phyloP scores from a whole-genome alignment of 2,113 vertebrate genomes.

The Athene noctua region DNA sequence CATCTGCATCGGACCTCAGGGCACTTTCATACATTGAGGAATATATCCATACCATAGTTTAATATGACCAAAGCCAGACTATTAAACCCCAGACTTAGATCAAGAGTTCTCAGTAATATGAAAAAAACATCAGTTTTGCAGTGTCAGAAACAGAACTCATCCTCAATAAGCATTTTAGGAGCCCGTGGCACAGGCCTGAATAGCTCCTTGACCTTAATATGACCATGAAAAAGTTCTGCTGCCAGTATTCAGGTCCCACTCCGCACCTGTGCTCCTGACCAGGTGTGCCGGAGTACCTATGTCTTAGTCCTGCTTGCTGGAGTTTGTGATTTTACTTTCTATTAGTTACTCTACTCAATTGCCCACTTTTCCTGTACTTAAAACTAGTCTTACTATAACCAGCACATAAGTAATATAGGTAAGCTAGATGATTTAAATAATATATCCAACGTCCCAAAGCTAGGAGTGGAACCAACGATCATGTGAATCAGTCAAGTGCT shows the following conservation, averaged over 20 bases:
- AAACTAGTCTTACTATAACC: not conserved
- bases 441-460: not conserved
- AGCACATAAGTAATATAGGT: not conserved
- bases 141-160: not conserved
- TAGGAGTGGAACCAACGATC: not conserved
- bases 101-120: not conserved
- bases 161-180: not conserved
- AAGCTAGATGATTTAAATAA: not conserved
- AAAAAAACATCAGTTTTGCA: not conserved
- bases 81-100: not conserved
- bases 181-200: not conserved
- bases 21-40: not conserved
- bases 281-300: not conserved
- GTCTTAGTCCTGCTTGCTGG: not conserved
- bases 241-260: too few species aligned
- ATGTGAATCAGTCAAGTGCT: not conserved
- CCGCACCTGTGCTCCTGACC: not conserved
- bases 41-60: not conserved
- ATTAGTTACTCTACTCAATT: not conserved
- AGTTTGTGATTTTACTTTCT: not conserved
- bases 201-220: not conserved
- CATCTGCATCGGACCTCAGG: not conserved
- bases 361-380: not conserved
- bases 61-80: not conserved
- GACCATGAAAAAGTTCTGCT: not conserved